A percentile compares a stretch with the other conserved stretches of the same genome.
Conservation (phyloP, 2,113 vertebrate species). For the Pangasianodon hypophthalmus region DNA sequence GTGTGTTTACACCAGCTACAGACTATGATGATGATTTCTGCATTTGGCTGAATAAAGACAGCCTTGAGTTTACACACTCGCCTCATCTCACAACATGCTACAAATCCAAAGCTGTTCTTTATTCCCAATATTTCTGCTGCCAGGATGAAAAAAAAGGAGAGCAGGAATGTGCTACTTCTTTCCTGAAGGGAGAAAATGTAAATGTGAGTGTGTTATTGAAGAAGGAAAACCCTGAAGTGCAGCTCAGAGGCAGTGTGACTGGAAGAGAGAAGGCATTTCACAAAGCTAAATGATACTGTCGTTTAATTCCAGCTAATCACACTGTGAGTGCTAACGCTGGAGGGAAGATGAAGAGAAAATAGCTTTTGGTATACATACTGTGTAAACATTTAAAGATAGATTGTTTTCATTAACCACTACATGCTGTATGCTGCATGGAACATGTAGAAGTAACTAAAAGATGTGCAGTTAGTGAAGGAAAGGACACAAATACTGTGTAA, state of each 20-base stretch:
- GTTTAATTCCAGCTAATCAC: slow-evolving; percentile 21
- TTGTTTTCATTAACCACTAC: background rate
- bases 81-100: background rate
- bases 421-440: no score
- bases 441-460: background rate
- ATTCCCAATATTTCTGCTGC: background rate
- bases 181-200: background rate
- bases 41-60: no score
- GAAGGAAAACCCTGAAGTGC: slow-evolving; percentile 1
- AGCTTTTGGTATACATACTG: background rate
- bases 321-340: background rate
- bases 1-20: no score
- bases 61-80: no score
- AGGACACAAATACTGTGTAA: background rate
- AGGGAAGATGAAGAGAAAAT: background rate
- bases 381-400: background rate
- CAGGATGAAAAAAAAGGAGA: no score
- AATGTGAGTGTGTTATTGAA: slow-evolving; percentile 28
- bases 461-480: background rate
- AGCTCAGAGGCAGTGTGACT: background rate
- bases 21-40: background rate
- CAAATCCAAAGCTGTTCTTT: background rate
- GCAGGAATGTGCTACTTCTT: background rate
- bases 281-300: slow-evolving; percentile 24
- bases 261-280: background rate